These are phyloP conservation scores for Leucophenga maculata DNA, from an alignment of 2,888 invertebrate genomes.

Conservation along the genomic window DNA sequence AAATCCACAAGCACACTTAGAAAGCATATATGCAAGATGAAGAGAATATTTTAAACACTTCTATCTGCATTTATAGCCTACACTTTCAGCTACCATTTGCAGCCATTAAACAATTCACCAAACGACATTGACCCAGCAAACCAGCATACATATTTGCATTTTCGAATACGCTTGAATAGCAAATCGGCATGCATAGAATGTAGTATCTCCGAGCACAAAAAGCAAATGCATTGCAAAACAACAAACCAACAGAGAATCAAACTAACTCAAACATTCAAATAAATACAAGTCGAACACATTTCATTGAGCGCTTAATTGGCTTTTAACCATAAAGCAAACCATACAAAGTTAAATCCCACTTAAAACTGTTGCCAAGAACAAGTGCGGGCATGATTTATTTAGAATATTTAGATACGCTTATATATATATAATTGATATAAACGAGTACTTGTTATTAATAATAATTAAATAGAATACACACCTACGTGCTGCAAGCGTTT, in stretches of 20 bases:
- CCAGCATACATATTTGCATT: conserved; percentile 1
- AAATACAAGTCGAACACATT: conserved; percentile 40
- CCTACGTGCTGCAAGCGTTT: neutral
- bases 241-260: conserved; percentile 25
- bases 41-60: no score
- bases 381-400: conserved; percentile 40
- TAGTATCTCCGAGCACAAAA: conserved; percentile 21
- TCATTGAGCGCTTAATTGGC: conserved; percentile 59
- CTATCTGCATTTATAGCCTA: no score
- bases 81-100: no score
- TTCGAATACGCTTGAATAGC: conserved; percentile 18
- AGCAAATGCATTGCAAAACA: conserved; percentile 18
- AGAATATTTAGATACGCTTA: no score
- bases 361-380: conserved; percentile 35
- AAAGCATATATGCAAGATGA: no score
- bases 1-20: no score
- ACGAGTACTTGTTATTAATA: neutral
- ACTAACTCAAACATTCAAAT: conserved; percentile 17
- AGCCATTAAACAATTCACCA: neutral
- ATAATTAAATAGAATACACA: conserved; percentile 7
- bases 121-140: conserved; percentile 5
- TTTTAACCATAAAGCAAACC: conserved; percentile 30
- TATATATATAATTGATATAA: neutral
- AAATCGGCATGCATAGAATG: no score
- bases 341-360: conserved; percentile 25